Base-by-base conservation (phyloP, 2,888 invertebrate genomes). In the Pemphredon lugubris region DNA sequence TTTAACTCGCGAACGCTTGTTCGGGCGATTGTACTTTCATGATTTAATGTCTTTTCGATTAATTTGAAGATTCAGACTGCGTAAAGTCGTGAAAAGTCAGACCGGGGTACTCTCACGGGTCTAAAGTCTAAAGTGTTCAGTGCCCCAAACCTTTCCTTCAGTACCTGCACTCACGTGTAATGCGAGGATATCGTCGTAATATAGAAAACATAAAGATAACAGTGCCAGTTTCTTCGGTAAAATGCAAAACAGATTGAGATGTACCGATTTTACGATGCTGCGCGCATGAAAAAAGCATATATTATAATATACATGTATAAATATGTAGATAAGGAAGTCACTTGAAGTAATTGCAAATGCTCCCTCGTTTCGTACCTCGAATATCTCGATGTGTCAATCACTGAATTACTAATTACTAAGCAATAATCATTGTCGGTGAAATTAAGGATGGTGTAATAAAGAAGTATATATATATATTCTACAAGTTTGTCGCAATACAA, bases 371-470 rank as follows among this genome's bases (percentile, higher is more conserved):
- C 84, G 48, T 82, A 82, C 75, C 70, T 79, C 75, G 77, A 68
- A 69, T 68, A 75, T 83, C 78, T 86, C 72, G 73, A 78, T 83
- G 85, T 86, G 78, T 84, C 83, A 84, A 78, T 83, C 82, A 77
- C 66, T 76, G 75, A 76, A 79, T 77, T 66, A 71, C 59, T 75
- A 81, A 74, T 45, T 69, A 75, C 69, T 82, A 81, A 87, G 85
- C 86, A 86, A 87, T 87, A 87, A 86, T 73, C 75, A 83, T 83
- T 79, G 77, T 83, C 77, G 83, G 81, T 84, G 81, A 82, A 85
- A 86, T 82, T 79, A 78, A 74, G 47, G 57, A 59, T 66, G 54
- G 44, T 74, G 50, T 80, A 80, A 80, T 80, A 80, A 80, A 80
- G 69, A 77, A 65, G 61, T 60, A 64, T 65, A 66, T 71, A 50